Evolutionary conservation across 37 sponge, comb jelly and placozoan species (phyloP), one percentile per base, ranked within the genome.

Genomic region (Halisarca cf. caerulea): DNA sequence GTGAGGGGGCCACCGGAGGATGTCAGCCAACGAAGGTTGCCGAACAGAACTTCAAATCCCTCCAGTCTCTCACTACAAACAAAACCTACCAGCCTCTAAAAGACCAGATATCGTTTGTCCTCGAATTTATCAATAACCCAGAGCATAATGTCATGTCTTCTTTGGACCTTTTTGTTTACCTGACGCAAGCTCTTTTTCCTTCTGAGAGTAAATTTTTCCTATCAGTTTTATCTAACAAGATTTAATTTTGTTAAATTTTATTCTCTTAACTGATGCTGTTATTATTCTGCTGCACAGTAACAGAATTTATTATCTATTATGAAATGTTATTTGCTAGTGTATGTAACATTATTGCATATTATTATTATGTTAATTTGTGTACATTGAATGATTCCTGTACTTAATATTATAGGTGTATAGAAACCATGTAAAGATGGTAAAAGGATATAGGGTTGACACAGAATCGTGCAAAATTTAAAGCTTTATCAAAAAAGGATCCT

Each of bases 11-110:
- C 18, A 17, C 24, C 15, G 42, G 45, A 11, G 77, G 77, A 2
- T 40, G 42, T 44, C 45, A 43, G 11, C 77, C 91, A 7, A 85
- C 91, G 0, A 92, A 95, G 80, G 87, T 82, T 25, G 86, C 84
- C 24, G 91, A 95, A 32, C 92, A 88, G 37, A 59, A 43, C n/a
- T 71, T 39, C 37, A 74, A 45, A 2, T 82, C 79, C 37, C 83
- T 95, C 30, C 86, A 87, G 20, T 54, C 71, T 58, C 83, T 95
- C 35, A 39, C 79, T 2, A 83, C 33, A 75, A 90, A 90, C 57
- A 92, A 95, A 58, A 59, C 80, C 3, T 95, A 95, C 53, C 17
- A 34, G 9, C 30, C 55, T 34, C 59, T 91, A 3, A 89, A 70
- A 27, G 90, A 91, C 11, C 27, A 87, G 42, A 55, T 85, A 3